Evolutionary conservation across 2,797 vertebrate species (phyloP).

Genomic region (Antennarius maculatus): DNA sequence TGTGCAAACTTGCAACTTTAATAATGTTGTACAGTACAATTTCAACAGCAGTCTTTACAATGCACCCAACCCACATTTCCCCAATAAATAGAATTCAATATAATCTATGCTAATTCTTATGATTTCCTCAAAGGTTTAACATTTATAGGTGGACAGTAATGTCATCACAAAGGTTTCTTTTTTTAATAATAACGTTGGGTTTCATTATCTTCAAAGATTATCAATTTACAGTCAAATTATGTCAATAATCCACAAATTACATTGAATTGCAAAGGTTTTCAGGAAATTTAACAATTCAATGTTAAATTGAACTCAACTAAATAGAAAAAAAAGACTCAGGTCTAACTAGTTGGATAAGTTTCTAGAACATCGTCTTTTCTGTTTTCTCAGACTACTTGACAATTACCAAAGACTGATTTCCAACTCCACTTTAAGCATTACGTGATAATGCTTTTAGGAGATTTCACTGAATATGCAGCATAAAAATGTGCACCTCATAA

Average conservation of each 20-base stretch:
- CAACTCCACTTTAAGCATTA: slow-evolving; percentile 56
- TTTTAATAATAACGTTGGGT: slow-evolving; percentile 34
- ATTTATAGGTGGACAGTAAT: slow-evolving; percentile 62
- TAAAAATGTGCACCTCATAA: slow-evolving; percentile 82
- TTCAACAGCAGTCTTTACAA: slow-evolving; percentile 77
- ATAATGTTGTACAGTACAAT: slow-evolving; percentile 78
- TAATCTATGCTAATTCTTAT: slow-evolving; percentile 65
- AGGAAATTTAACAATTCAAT: slow-evolving; percentile 60
- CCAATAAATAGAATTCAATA: slow-evolving; percentile 73
- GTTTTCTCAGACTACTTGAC: slow-evolving; percentile 31
- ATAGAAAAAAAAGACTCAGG: slow-evolving; percentile 9
- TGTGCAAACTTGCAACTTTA: slow-evolving; percentile 83
- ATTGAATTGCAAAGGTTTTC: slow-evolving; percentile 62
- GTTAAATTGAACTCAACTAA: slow-evolving; percentile 44
- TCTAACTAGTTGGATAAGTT: slow-evolving; percentile 32
- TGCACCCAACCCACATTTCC: slow-evolving; percentile 49
- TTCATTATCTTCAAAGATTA: slow-evolving; percentile 44
- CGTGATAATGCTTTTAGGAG: slow-evolving; percentile 28
- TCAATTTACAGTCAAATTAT: slow-evolving; percentile 59
- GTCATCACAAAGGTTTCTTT: slow-evolving; percentile 54
- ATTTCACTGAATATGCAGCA: slow-evolving; percentile 82
- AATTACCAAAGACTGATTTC: slow-evolving; percentile 36
- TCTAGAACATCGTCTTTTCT: slow-evolving; percentile 4
- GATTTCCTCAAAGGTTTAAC: slow-evolving; percentile 54
- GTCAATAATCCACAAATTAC: slow-evolving; percentile 50